Percentiles rank a stretch among this genome's conserved stretches.
These are phyloP conservation scores for Drosophila austrosaltans DNA, from an alignment of 2,888 invertebrate genomes.

Conservation along the genomic window DNA sequence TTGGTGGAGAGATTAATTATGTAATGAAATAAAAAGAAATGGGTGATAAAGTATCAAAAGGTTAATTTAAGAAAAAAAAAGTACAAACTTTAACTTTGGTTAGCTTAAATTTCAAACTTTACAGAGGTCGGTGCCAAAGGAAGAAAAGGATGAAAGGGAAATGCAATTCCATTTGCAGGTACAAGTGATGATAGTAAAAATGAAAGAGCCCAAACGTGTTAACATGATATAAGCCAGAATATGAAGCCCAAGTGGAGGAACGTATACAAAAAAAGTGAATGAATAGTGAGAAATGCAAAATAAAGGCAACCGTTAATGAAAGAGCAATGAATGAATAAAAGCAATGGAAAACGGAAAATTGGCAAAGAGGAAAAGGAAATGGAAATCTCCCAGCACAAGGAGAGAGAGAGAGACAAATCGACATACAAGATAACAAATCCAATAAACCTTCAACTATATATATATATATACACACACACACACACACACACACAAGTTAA, in stretches of 20 bases:
- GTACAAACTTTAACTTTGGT: not conserved
- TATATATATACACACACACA: too few relatives aligned
- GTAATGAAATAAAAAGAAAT: constrained; percentile 14
- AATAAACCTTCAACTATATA: constrained; percentile 20
- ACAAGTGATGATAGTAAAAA: constrained; percentile 22
- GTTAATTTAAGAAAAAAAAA: not conserved
- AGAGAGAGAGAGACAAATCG: constrained; percentile 16
- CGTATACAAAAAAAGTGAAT: constrained; percentile 17
- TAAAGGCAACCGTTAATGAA: constrained; percentile 7
- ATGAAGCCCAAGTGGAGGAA: constrained; percentile 17
- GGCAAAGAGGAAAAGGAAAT: not conserved
- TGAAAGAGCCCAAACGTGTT: constrained; percentile 52
- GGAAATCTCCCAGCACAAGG: not conserved
- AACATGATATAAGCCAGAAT: constrained; percentile 38
- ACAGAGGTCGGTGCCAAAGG: constrained; percentile 13
- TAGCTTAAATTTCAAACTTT: not conserved
- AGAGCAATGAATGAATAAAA: constrained; percentile 13
- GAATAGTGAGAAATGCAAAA: constrained; percentile 43
- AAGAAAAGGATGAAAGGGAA: constrained; percentile 33
- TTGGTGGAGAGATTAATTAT: constrained; percentile 65
- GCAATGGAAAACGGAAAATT: too few relatives aligned
- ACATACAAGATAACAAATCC: constrained; percentile 6
- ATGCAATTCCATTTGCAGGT: constrained; percentile 56
- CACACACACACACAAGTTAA: constrained; percentile 8
- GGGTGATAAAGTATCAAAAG: constrained; percentile 48